These are phyloP conservation scores for Ricordea florida DNA, from an alignment of 92 coral and sea anemone genomes.

Conservation along the genomic window DNA sequence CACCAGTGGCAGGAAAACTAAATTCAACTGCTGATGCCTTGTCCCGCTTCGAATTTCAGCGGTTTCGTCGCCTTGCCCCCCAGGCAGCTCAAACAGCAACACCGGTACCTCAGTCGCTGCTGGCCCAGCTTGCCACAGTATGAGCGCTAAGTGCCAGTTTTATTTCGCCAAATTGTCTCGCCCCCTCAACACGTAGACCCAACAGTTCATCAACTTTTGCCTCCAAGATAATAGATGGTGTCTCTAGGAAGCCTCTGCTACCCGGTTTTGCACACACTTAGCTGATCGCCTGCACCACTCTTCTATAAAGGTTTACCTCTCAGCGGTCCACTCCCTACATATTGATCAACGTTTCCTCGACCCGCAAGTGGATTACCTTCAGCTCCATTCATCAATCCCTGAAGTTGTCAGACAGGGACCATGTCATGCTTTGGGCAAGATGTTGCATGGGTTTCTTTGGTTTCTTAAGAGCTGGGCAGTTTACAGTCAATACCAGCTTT, in stretches of 20 bases:
- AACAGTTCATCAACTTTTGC: not conserved
- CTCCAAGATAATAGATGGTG: not conserved
- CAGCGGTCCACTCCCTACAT: conserved; percentile 12
- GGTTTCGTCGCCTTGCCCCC: too few relatives aligned
- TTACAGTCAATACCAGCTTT: not conserved
- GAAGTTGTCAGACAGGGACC: too few relatives aligned
- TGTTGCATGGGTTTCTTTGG: not conserved
- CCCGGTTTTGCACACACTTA: not conserved
- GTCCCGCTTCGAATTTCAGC: too few relatives aligned
- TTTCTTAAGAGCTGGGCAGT: not conserved
- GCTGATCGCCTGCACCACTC: not conserved
- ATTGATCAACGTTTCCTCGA: conserved; percentile 1
- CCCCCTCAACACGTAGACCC: not conserved
- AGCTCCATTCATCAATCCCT: too few relatives aligned
- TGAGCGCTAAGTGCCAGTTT: not conserved
- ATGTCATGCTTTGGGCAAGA: not conserved
- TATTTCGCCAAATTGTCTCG: not conserved
- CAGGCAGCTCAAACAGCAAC: too few relatives aligned
- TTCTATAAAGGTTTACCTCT: not conserved
- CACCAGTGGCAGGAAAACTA: too few relatives aligned
- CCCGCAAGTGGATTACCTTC: not conserved
- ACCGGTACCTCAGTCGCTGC: not conserved
- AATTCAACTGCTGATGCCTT: too few relatives aligned
- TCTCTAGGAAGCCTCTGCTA: not conserved
- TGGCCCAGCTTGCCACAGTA: not conserved